phyloP scores from a whole-genome alignment of 2,888 invertebrate species.

The Eupsilia transversa region DNA sequence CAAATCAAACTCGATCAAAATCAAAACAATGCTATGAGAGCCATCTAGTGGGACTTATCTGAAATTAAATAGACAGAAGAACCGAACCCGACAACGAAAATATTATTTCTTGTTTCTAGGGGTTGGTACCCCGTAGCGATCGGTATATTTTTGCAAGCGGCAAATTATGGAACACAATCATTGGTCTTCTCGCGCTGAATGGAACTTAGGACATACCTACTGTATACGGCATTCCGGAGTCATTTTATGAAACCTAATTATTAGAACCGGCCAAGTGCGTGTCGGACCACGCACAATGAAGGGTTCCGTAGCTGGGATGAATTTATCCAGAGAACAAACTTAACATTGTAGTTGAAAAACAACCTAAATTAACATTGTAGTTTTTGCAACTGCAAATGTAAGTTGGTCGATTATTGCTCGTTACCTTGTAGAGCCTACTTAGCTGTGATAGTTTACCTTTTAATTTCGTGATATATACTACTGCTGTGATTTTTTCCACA shows the following conservation, averaged over 20 bases:
- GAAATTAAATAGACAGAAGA: constrained; percentile 13
- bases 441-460: no score
- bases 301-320: no score
- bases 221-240: not conserved
- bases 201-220: not conserved
- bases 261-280: no score
- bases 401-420: no score
- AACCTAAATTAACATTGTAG: no score
- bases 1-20: constrained; percentile 66
- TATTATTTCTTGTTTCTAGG: not conserved
- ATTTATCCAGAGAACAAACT: no score
- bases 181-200: not conserved
- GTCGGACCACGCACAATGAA: no score
- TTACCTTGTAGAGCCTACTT: no score
- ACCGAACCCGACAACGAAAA: not conserved
- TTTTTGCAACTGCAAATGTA: no score
- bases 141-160: not conserved
- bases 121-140: not conserved
- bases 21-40: constrained; percentile 63
- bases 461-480: no score
- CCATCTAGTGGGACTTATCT: constrained; percentile 53
- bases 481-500: no score
- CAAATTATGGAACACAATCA: not conserved
- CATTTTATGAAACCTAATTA: not conserved
- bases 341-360: no score